A percentile compares a stretch with the other conserved stretches of the same genome.
phyloP scores from a whole-genome alignment of 2,888 invertebrate species.

The Drosophila nigritarsus region DNA sequence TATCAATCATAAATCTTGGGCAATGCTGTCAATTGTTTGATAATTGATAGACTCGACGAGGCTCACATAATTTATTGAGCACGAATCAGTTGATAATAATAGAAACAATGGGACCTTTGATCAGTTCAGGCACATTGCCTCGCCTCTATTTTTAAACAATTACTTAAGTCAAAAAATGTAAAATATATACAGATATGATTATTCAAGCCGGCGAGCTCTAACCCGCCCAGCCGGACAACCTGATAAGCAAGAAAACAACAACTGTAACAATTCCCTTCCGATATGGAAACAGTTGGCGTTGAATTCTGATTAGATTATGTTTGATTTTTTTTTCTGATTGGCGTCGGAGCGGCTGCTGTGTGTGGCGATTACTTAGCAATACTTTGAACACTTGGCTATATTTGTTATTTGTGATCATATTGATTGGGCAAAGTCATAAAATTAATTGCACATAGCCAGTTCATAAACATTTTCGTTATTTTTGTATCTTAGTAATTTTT shows the following conservation, averaged over 20 bases:
- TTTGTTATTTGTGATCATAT: constrained; percentile 16
- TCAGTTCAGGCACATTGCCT: not conserved
- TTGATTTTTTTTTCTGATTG: constrained; percentile 28
- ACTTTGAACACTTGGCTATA: constrained; percentile 8
- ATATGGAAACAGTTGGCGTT: constrained; percentile 26
- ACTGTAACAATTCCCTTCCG: constrained; percentile 13
- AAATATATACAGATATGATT: constrained; percentile 9
- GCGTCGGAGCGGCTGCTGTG: constrained; percentile 60
- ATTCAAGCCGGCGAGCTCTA: not conserved
- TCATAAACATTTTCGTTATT: constrained; percentile 16
- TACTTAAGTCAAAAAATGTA: constrained; percentile 43
- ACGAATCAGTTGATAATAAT: constrained; percentile 3
- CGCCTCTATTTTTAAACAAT: constrained; percentile 50
- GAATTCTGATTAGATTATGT: constrained; percentile 51
- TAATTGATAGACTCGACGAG: constrained; percentile 9
- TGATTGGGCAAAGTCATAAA: constrained; percentile 35
- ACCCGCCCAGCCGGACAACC: not conserved
- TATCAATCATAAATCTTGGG: not conserved
- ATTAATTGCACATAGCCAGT: constrained; percentile 28
- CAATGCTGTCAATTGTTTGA: constrained; percentile 21
- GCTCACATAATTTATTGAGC: constrained; percentile 26
- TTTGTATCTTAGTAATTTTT: not conserved
- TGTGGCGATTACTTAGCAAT: constrained; percentile 1
- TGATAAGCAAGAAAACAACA: constrained; percentile 38
- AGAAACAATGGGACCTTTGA: not conserved